phyloP scores from a whole-genome alignment of 30 jellyfish, hydroid and myxozoan genomes.

The Hydractinia echinata region DNA sequence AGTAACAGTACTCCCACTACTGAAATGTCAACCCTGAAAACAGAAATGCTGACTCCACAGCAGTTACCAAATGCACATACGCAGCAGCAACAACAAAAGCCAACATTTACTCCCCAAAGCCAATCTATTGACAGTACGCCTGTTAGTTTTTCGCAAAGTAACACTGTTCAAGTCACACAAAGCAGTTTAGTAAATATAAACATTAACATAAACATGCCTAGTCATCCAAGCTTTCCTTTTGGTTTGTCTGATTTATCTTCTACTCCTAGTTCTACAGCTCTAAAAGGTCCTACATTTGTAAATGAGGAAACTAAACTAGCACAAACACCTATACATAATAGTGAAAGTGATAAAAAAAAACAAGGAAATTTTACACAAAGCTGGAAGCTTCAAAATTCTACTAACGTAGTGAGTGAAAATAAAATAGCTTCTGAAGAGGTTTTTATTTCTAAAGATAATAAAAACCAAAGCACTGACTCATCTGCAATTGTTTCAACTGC shows the following conservation, averaged over 20 bases:
- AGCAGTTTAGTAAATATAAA: conserved; percentile 29
- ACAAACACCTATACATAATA: background rate
- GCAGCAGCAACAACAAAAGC: no score
- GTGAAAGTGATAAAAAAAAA: background rate
- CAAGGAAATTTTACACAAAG: background rate
- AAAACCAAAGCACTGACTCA: no score
- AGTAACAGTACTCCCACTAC: background rate
- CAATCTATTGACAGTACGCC: background rate
- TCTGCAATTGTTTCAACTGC: background rate
- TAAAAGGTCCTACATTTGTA: no score
- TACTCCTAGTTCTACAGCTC: background rate
- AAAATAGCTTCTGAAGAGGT: no score
- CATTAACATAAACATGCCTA: conserved; percentile 38
- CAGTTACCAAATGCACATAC: background rate
- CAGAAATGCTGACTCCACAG: background rate
- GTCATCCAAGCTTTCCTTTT: conserved; percentile 33
- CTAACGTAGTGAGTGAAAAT: no score
- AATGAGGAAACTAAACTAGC: conserved; percentile 1
- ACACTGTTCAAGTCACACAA: conserved; percentile 40
- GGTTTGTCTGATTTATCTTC: conserved; percentile 6
- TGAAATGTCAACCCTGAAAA: background rate
- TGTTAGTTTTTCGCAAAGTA: conserved; percentile 26
- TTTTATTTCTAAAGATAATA: no score
- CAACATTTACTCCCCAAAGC: conserved; percentile 1
- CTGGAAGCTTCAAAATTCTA: no score